Evolutionary conservation across 2,888 invertebrate genomes (phyloP).

Genomic region (Andrena camellia): DNA sequence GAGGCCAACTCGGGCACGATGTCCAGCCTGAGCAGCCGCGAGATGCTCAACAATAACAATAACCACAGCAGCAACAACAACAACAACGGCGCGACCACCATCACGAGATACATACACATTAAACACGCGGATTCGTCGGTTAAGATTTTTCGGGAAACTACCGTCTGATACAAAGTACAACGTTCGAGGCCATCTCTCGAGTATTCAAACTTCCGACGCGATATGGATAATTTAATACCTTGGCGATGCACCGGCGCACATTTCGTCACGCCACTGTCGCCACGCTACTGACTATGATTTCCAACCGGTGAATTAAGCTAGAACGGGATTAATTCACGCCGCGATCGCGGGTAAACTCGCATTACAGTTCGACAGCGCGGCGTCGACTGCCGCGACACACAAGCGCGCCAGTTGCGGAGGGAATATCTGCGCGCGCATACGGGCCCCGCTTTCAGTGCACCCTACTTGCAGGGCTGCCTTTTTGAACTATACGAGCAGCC

Average conservation of each 20-base stretch:
- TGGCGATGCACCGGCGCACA: background rate
- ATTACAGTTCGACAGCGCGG: background rate
- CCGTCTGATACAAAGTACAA: slow-evolving; percentile 78
- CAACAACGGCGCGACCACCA: slow-evolving; percentile 81
- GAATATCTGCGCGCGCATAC: background rate
- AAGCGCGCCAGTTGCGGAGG: too few relatives aligned
- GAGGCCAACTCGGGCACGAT: slow-evolving; percentile 57
- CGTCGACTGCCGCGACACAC: slow-evolving; percentile 6
- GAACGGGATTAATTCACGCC: background rate
- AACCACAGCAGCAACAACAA: slow-evolving; percentile 74
- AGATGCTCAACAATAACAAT: slow-evolving; percentile 70
- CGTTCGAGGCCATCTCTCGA: slow-evolving; percentile 15
- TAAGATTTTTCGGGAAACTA: slow-evolving; percentile 85
- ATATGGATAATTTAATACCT: slow-evolving; percentile 6
- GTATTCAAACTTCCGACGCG: slow-evolving; percentile 2
- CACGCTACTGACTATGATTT: background rate
- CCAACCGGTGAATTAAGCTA: background rate
- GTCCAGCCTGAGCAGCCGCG: slow-evolving; percentile 58
- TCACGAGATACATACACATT: slow-evolving; percentile 85
- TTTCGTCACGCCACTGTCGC: slow-evolving; percentile 6
- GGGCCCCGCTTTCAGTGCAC: background rate
- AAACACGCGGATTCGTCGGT: slow-evolving; percentile 84
- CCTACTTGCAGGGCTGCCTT: slow-evolving; percentile 1
- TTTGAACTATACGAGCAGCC: slow-evolving; percentile 10
- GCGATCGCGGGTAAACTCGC: too few relatives aligned